These are phyloP conservation scores for Ecdyonurus torrentis DNA, from an alignment of 2,888 invertebrate species.

Conservation along the genomic window DNA sequence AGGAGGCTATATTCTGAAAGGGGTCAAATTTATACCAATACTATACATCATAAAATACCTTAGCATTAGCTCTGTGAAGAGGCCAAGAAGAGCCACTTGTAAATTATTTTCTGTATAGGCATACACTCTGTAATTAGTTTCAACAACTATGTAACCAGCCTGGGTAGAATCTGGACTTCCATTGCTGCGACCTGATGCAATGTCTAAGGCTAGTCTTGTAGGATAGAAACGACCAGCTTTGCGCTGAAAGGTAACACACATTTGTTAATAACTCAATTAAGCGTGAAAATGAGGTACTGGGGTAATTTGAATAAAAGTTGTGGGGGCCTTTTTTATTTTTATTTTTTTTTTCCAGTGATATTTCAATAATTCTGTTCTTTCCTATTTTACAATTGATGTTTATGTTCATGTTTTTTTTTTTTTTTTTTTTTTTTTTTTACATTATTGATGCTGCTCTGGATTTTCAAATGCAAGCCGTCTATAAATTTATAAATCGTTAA, in stretches of 20 bases:
- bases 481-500: too few relatives aligned
- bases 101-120: constrained; percentile 89
- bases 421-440: too few relatives aligned
- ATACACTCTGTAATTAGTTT: constrained; percentile 91
- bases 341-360: not conserved
- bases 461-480: too few relatives aligned
- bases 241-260: constrained; percentile 33
- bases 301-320: not conserved
- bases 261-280: constrained; percentile 3
- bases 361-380: too few relatives aligned
- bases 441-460: too few relatives aligned
- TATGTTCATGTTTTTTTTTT: too few relatives aligned
- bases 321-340: not conserved
- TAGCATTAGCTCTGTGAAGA: constrained; percentile 86
- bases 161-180: constrained; percentile 15
- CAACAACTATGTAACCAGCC: constrained; percentile 74
- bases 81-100: constrained; percentile 80
- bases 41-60: too few relatives aligned
- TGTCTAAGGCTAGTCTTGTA: constrained; percentile 78
- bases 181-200: constrained; percentile 41
- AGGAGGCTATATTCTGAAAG: too few relatives aligned
- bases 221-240: constrained; percentile 90
- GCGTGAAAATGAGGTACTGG: not conserved
- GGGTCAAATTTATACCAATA: too few relatives aligned
- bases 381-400: too few relatives aligned